phyloP scores from a whole-genome alignment of 2,888 invertebrate genomes.

The Podotricha telesiphe region DNA sequence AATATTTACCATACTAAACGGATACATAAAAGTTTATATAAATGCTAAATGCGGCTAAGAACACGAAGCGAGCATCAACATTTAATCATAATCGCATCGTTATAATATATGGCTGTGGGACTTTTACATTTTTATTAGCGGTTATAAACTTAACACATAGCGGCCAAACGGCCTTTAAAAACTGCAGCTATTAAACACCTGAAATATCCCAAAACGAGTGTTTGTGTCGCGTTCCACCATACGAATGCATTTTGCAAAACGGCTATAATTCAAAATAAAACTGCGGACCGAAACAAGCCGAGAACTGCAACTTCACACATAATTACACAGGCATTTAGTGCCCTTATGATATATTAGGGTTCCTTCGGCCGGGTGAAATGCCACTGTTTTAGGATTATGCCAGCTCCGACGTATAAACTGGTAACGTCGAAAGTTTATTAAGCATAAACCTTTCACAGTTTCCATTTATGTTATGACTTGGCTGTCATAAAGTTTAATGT shows the following conservation, averaged over 20 bases:
- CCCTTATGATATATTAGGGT: slow-evolving; percentile 42
- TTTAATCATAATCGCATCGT: slow-evolving; percentile 41
- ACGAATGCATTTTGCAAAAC: slow-evolving; percentile 53
- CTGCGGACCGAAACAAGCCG: slow-evolving; percentile 51
- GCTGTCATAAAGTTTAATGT: slow-evolving; percentile 30
- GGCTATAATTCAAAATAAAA: slow-evolving; percentile 59
- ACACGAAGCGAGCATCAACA: neutral
- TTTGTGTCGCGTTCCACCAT: slow-evolving; percentile 50
- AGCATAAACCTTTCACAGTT: slow-evolving; percentile 22
- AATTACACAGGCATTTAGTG: slow-evolving; percentile 62
- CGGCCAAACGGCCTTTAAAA: slow-evolving; percentile 67
- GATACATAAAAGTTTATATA: neutral
- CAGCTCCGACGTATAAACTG: slow-evolving; percentile 8
- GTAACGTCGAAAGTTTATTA: slow-evolving; percentile 23
- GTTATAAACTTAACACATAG: slow-evolving; percentile 63
- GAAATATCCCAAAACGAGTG: slow-evolving; percentile 66
- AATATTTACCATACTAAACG: neutral
- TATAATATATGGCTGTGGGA: slow-evolving; percentile 55
- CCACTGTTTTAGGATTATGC: slow-evolving; percentile 14
- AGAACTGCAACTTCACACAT: slow-evolving; percentile 66
- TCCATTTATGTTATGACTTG: slow-evolving; percentile 14
- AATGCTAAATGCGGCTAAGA: neutral
- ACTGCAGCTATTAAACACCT: slow-evolving; percentile 68
- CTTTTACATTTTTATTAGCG: slow-evolving; percentile 64
- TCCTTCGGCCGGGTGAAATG: slow-evolving; percentile 30